Evolutionary conservation across 2,113 vertebrate genomes (phyloP).

Genomic region (Rhea americana): DNA sequence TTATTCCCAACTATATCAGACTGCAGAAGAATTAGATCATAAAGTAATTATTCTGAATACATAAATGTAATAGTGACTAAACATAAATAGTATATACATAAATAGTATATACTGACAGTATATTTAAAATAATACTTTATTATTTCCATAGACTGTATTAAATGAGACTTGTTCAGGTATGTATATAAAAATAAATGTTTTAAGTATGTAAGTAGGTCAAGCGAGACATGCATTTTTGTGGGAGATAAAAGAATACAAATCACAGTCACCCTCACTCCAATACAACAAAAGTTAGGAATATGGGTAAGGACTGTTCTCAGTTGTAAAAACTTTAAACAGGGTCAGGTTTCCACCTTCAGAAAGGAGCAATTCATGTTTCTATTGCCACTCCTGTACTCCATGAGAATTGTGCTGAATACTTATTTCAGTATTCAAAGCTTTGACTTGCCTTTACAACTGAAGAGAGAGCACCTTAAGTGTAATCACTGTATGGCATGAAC

Average conservation of each 20-base stretch:
- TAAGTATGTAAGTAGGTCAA: not conserved
- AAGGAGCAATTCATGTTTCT: not conserved
- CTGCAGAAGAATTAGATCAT: not conserved
- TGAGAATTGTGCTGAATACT: not conserved
- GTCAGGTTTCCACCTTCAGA: not conserved
- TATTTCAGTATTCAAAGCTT: not conserved
- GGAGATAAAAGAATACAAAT: not conserved
- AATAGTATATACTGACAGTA: not conserved
- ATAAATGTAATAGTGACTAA: slow-evolving; percentile 36
- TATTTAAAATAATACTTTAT: not conserved
- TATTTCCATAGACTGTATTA: not conserved
- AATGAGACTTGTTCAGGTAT: not conserved
- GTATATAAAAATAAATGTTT: not conserved
- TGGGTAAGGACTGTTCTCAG: not conserved
- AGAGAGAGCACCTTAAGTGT: not conserved
- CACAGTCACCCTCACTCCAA: not conserved
- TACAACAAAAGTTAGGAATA: not conserved
- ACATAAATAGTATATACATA: not conserved
- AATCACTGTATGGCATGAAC: not conserved
- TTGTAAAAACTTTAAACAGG: not conserved
- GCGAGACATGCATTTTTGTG: not conserved
- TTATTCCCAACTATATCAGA: not conserved
- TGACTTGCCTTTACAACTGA: not conserved
- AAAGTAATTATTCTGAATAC: slow-evolving; percentile 32
- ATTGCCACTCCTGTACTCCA: not conserved